phyloP scores from a whole-genome alignment of 35 echinoderm and acorn worm species.

The Diadema setosum region DNA sequence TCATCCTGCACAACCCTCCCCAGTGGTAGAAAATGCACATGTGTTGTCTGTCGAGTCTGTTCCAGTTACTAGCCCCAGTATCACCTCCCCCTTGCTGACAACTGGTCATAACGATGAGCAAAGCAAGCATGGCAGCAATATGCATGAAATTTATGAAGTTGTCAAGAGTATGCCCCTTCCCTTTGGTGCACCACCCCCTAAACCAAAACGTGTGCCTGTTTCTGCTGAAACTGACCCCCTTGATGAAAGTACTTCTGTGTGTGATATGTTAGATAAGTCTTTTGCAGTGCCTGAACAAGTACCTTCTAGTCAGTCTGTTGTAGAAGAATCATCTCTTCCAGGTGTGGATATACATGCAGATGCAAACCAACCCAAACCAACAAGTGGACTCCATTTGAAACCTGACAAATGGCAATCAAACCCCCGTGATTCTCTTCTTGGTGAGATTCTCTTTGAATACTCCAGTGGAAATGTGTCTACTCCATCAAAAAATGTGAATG shows the following conservation, averaged over 20 bases:
- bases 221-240: background rate
- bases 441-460: slow-evolving; percentile 20
- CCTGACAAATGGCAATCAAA: background rate
- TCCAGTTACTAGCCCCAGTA: slow-evolving; percentile 9
- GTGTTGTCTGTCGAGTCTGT: slow-evolving; percentile 36
- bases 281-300: background rate
- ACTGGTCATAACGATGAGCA: slow-evolving; percentile 44
- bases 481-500: too few relatives aligned
- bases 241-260: background rate
- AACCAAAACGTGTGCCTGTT: slow-evolving; percentile 60
- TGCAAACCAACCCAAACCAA: background rate
- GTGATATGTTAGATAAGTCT: background rate
- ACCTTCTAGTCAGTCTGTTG: background rate
- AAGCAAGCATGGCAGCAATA: background rate
- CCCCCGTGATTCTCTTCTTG: slow-evolving; percentile 12
- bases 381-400: background rate
- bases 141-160: slow-evolving; percentile 23
- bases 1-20: slow-evolving; percentile 15
- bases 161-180: slow-evolving; percentile 68
- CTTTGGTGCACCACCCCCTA: slow-evolving; percentile 54
- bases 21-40: background rate
- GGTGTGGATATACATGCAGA: background rate
- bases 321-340: background rate
- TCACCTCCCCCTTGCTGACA: slow-evolving; percentile 20
- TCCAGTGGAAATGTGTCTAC: background rate